Percentiles rank a stretch among this genome's conserved stretches.
phyloP scores from a whole-genome alignment of 2,113 vertebrate species.

The Recurvirostra avosetta region DNA sequence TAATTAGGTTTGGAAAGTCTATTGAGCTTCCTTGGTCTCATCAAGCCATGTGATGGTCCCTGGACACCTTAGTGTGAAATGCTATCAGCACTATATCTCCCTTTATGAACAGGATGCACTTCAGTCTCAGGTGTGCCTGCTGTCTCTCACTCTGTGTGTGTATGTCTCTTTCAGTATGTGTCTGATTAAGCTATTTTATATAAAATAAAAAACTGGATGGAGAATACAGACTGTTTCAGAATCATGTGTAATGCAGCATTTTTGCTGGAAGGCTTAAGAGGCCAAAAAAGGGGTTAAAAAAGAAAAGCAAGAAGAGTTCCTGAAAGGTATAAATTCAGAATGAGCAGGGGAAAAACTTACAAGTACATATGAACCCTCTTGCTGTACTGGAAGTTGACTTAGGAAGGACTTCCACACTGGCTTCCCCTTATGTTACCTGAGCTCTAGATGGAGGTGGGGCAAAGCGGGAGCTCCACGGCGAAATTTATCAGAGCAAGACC shows the following conservation, averaged over 20 bases:
- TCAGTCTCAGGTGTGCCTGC: constrained; percentile 48
- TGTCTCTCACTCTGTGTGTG: constrained; percentile 4
- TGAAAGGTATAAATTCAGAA: neutral
- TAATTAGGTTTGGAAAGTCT: constrained; percentile 86
- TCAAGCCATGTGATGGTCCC: constrained; percentile 73
- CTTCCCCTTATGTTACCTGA: neutral
- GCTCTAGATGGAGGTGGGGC: neutral
- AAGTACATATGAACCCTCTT: neutral
- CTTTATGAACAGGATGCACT: constrained; percentile 65
- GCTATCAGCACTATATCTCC: constrained; percentile 66
- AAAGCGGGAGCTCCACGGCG: accelerated
- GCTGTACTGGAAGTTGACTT: neutral
- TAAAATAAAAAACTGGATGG: neutral
- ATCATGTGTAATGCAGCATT: neutral
- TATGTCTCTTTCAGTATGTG: neutral
- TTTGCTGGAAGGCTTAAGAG: neutral
- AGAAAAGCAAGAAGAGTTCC: neutral
- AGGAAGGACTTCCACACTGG: neutral
- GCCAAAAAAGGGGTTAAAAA: neutral
- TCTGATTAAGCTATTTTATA: constrained; percentile 15
- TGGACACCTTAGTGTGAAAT: constrained; percentile 73
- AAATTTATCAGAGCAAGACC: neutral
- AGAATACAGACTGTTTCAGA: neutral
- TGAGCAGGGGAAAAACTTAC: neutral
- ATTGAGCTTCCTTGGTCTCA: constrained; percentile 74